Evolutionary conservation across 2,797 vertebrate species (phyloP).

Genomic region (Falco biarmicus): DNA sequence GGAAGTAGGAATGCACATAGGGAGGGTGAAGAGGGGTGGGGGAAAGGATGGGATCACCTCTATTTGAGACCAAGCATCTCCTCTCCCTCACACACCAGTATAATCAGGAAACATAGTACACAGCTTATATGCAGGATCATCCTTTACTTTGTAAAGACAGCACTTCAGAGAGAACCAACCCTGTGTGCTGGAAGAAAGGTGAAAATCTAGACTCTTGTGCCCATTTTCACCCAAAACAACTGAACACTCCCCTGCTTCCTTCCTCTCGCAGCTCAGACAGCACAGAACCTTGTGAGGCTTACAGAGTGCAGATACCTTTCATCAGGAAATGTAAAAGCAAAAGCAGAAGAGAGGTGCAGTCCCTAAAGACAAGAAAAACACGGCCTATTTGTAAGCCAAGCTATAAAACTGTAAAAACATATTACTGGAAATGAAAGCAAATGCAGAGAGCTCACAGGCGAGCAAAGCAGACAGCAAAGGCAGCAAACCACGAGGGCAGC

Average conservation of each 20-base stretch:
- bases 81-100: not conserved
- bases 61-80: not conserved
- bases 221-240: not conserved
- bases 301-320: not conserved
- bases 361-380: not conserved
- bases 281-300: not conserved
- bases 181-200: not conserved
- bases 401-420: not conserved
- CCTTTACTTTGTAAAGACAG: not conserved
- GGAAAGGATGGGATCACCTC: not conserved
- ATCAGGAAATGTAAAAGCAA: not conserved
- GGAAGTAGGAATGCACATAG: not conserved
- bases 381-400: not conserved
- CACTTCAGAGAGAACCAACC: not conserved
- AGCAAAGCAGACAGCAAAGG: not conserved
- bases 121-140: not conserved
- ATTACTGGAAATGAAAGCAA: not conserved
- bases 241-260: not conserved
- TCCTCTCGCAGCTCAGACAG: not conserved
- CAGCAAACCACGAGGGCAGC: not conserved
- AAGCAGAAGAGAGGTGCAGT: not conserved
- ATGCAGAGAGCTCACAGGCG: not conserved
- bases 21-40: not conserved
- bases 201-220: not conserved
- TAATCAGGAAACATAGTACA: not conserved